Percentiles rank a stretch among this genome's conserved stretches.
Evolutionary conservation across 2,113 vertebrate species (phyloP).

Genomic region (Bos indicus): DNA sequence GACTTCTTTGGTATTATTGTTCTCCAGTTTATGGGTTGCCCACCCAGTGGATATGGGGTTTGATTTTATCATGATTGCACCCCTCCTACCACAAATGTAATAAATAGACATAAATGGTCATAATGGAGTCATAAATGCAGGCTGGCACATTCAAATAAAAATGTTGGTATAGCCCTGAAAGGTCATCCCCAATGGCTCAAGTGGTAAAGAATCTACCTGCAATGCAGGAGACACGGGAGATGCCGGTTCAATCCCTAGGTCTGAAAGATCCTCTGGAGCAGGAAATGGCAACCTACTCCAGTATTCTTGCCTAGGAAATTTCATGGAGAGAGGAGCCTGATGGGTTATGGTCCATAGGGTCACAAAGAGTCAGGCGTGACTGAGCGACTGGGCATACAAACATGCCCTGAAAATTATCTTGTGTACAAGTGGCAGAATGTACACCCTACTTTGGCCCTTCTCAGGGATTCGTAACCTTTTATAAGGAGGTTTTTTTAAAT

Average conservation of each 20-base stretch:
- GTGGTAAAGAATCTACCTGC: background rate
- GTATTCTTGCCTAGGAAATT: background rate
- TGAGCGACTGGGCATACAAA: background rate
- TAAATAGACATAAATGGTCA: background rate
- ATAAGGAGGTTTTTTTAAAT: background rate
- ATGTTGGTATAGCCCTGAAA: background rate
- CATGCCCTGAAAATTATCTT: background rate
- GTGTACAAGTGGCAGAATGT: fast-evolving
- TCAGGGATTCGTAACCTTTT: background rate
- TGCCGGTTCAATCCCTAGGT: background rate
- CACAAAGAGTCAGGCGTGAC: background rate
- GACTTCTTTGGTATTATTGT: background rate
- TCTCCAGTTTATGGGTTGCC: background rate
- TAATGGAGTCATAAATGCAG: background rate
- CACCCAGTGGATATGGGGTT: background rate
- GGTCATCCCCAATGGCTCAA: background rate
- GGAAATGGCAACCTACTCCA: background rate
- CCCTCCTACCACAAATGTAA: background rate
- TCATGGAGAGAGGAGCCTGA: background rate
- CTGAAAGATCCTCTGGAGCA: background rate
- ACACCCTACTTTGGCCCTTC: background rate
- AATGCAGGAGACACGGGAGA: background rate
- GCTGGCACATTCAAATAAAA: background rate
- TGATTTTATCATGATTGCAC: background rate
- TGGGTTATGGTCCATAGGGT: background rate